Evolutionary conservation across 2,888 invertebrate species (phyloP), one percentile per base, ranked within the genome.

Genomic region (Trichopoda pennipes): DNA sequence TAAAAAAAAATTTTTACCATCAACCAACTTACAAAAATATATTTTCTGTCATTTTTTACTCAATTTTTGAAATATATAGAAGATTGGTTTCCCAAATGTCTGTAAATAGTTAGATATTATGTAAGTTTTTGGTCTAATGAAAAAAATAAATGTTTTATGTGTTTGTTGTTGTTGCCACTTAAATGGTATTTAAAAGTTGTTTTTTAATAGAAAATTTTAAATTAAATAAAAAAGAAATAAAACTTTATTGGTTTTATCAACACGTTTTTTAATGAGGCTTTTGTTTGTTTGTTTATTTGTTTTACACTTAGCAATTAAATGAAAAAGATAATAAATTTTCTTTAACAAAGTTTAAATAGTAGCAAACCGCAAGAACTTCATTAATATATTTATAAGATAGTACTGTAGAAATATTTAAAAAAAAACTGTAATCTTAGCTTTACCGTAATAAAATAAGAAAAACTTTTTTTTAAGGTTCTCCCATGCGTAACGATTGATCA

Each of bases 101-200:
- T 23, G 58, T 51, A 38, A 38, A 28, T 66, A 9, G 17, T 49
- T 19, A 49, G 1, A n/a, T 16, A 9, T 16, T 64, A 58, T 44
- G 44, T 56, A 28, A 49, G 49, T 58, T 47, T 72, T 66, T 60
- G 42, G 70, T 64, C 68, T 61, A 60, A 68, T 69, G 61, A 44
- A 68, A 68, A 60, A 21, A 60, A 60, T 42, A 42, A 80, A 80
- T 38, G 68, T 55, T 69, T 53, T 23, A 38, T 38, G n/a, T 28
- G 17, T 66, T 21, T 66, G 12, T 53, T 66, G 14, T 44, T 14
- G 3, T 17, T 53, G 60, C 42, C 16, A 61, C 44, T 61, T 61
- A 4, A 1, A 21, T n/a, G 10, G 16, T 2, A 49, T 21, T 58
- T 19, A 17, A 7, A 58, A 49, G 7, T 35, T 49, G 6, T 8